Percentiles rank a stretch among this genome's conserved stretches.
phyloP scores from a whole-genome alignment of 2,888 invertebrate genomes.

The Nemapogon koenigi region DNA sequence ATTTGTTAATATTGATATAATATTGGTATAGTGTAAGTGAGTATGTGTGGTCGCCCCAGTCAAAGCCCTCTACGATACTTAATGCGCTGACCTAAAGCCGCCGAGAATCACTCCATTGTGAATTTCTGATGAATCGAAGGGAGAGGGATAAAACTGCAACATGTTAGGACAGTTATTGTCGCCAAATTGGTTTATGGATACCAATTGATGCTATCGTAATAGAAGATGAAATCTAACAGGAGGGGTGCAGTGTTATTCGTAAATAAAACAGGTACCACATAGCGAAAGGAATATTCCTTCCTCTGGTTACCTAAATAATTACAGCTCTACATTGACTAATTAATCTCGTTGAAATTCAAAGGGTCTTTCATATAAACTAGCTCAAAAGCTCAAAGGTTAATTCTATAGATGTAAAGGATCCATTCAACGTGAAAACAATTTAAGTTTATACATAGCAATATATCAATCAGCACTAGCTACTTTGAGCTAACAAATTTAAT shows the following conservation, averaged over 20 bases:
- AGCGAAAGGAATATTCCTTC: too few species aligned
- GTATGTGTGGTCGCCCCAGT: not conserved
- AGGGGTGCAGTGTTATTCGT: too few species aligned
- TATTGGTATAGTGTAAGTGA: too few species aligned
- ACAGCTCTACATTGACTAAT: too few species aligned
- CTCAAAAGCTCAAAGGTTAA: not conserved
- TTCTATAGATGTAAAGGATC: slow-evolving; percentile 5
- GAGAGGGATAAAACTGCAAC: slow-evolving; percentile 7
- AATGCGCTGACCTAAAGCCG: slow-evolving; percentile 5
- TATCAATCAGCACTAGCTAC: slow-evolving; percentile 19
- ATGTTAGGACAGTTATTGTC: slow-evolving; percentile 7
- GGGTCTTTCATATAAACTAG: too few species aligned
- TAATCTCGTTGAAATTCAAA: too few species aligned
- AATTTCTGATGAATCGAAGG: slow-evolving; percentile 5
- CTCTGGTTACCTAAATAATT: too few species aligned
- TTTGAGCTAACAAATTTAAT: slow-evolving; percentile 6
- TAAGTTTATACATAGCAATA: slow-evolving; percentile 24
- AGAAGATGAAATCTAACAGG: too few species aligned
- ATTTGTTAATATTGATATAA: too few species aligned
- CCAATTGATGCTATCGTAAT: slow-evolving; percentile 1
- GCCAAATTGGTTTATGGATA: slow-evolving; percentile 6
- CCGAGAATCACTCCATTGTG: slow-evolving; percentile 8
- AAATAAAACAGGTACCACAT: too few species aligned
- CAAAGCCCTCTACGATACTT: not conserved
- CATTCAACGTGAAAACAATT: slow-evolving; percentile 18